These are phyloP conservation scores for Gallinago solitaria DNA, from an alignment of 2,797 vertebrate species.

Conservation along the genomic window DNA sequence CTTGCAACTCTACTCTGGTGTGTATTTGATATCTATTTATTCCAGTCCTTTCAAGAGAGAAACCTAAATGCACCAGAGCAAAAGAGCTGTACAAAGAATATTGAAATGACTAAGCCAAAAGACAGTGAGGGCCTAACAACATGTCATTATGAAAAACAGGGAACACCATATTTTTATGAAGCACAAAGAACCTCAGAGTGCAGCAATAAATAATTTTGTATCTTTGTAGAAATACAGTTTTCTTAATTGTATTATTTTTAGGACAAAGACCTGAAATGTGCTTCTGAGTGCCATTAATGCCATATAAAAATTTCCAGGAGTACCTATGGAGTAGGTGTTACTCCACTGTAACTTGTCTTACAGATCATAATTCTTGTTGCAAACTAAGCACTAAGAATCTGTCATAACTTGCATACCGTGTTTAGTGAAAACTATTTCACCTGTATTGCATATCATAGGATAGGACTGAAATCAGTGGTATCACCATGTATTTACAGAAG, in stretches of 20 bases:
- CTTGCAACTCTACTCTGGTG: neutral
- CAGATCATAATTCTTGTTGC: neutral
- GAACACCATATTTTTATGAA: neutral
- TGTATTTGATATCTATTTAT: neutral
- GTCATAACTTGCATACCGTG: neutral
- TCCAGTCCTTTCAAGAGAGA: neutral
- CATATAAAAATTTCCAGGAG: neutral
- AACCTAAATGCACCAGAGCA: neutral
- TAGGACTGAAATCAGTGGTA: neutral
- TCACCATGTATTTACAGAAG: neutral
- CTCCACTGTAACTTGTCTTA: neutral
- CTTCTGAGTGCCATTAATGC: neutral
- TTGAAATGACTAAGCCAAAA: neutral
- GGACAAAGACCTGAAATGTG: neutral
- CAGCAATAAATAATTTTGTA: neutral
- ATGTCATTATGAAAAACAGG: rapidly evolving
- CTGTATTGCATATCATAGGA: neutral
- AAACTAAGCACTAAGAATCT: neutral
- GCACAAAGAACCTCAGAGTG: neutral
- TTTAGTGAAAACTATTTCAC: neutral
- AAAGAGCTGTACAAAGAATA: neutral
- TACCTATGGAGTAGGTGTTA: neutral
- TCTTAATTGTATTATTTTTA: neutral
- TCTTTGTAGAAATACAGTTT: neutral
- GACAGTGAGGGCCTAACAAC: neutral